Evolutionary conservation across 2,797 vertebrate species (phyloP).

Genomic region (Cirrhinus molitorella): DNA sequence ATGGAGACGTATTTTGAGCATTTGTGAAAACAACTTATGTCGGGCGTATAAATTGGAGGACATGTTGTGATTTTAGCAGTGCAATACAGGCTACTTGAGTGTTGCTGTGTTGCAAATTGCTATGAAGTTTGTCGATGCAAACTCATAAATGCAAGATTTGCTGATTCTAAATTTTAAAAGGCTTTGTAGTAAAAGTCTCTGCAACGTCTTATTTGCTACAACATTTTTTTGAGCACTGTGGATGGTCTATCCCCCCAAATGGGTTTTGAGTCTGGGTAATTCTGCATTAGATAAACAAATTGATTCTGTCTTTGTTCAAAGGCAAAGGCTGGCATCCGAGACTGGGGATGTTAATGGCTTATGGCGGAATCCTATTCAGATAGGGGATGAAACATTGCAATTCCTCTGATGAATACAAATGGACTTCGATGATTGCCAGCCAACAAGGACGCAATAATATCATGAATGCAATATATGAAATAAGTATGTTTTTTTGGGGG

Average conservation of each 20-base stretch:
- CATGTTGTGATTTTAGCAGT: neutral
- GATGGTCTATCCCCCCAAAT: conserved; percentile 48
- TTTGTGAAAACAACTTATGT: no score
- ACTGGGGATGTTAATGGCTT: conserved; percentile 43
- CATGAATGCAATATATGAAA: conserved; percentile 18
- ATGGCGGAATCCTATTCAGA: conserved; percentile 48
- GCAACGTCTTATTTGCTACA: conserved; percentile 14
- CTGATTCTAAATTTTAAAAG: neutral
- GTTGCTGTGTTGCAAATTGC: neutral
- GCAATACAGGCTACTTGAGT: neutral
- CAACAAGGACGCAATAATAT: conserved; percentile 45
- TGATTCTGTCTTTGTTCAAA: conserved; percentile 56
- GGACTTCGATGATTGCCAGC: conserved; percentile 39
- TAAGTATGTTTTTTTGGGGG: conserved; percentile 3
- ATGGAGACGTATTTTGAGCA: no score
- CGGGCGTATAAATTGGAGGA: no score
- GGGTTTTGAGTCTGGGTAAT: conserved; percentile 54
- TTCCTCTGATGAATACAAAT: conserved; percentile 53
- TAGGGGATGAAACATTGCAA: conserved; percentile 46
- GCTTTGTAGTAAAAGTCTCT: conserved; percentile 2
- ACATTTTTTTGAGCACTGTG: conserved; percentile 30
- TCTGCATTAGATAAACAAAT: conserved; percentile 61
- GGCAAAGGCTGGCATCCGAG: conserved; percentile 27
- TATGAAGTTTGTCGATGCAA: neutral
- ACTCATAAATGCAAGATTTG: neutral